Base-by-base conservation (phyloP, 2,888 invertebrate species). In the Pheosia tremula region DNA sequence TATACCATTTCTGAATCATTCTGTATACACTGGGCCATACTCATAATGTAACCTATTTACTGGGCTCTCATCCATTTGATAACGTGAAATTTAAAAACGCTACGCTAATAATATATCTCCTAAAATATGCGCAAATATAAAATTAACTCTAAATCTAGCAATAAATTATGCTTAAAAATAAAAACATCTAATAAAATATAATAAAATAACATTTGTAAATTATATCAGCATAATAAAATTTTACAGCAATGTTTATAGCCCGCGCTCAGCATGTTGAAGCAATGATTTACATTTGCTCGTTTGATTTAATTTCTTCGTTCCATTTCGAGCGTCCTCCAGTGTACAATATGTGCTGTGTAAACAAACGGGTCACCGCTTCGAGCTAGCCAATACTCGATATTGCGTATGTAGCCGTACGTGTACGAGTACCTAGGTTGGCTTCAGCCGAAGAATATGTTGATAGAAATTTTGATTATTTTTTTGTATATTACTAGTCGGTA, bases 251-350 rank as follows among this genome's bases (percentile, higher is more conserved):
- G 47, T n/a, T n/a, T 47, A 43, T 43, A 43, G 47, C 47, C 47
- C 47, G 5, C 4, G n/a, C 47, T n/a, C 47, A 47, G n/a, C 47
- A n/a, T n/a, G 9, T 47, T 11, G 47, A 9, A n/a, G 47, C 5
- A 47, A 4, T 47, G 47, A 47, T 47, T n/a, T 50, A 50, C 24
- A 50, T 50, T 50, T 24, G 2, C 50, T 8, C 24, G 9, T 50
- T 24, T 24, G 24, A 24, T 24, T 24, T 24, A 50, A 50, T 24
- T 50, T 24, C 36, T 10, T 24, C 36, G 43, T 50, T 52, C 45
- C 52, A 61, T 61, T 64, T 69, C 56, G 57, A 67, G 67, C 71
- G 71, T 67, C 69, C 79, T 61, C 68, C 52, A 71, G 66, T 77
- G 77, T 71, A 70, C 69, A 57, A 69, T 71, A 67, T 54, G 61